These are phyloP conservation scores for Ornithoptera alexandrae DNA, from an alignment of 2,888 invertebrate genomes.

Conservation along the genomic window DNA sequence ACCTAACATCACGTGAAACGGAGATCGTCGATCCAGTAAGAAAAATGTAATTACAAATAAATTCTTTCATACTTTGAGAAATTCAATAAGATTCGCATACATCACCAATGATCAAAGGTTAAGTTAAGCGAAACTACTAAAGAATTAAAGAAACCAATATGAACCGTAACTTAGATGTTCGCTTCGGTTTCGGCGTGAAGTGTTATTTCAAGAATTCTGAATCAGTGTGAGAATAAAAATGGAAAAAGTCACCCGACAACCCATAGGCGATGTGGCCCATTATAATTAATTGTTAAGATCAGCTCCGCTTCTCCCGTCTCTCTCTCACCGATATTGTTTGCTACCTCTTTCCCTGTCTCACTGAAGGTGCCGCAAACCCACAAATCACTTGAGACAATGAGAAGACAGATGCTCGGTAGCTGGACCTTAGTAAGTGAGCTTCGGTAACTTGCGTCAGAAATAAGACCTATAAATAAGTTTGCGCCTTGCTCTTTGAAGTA, in stretches of 20 bases:
- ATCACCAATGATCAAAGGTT: no score
- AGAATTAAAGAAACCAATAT: constrained; percentile 20
- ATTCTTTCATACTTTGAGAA: no score
- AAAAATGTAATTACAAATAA: no score
- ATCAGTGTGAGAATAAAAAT: constrained; percentile 53
- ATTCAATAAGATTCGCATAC: no score
- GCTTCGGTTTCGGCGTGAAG: constrained; percentile 63
- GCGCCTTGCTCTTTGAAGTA: neutral
- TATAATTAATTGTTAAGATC: constrained; percentile 60
- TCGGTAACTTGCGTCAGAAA: constrained; percentile 22
- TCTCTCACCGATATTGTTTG: constrained; percentile 33
- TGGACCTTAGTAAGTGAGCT: constrained; percentile 33
- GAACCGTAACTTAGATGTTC: constrained; percentile 53
- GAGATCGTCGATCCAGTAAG: no score
- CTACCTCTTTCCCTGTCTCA: constrained; percentile 42
- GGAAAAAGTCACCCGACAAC: constrained; percentile 55
- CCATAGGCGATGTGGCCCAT: constrained; percentile 53
- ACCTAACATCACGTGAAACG: no score
- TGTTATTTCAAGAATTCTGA: constrained; percentile 55
- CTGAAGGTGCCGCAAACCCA: constrained; percentile 44
- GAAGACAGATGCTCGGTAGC: constrained; percentile 52
- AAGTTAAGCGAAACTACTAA: neutral
- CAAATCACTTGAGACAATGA: constrained; percentile 70
- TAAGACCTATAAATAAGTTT: constrained; percentile 10
- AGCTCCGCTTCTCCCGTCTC: constrained; percentile 37